phyloP scores from a whole-genome alignment of 2,797 vertebrate genomes.

The Astyanax mexicanus region DNA sequence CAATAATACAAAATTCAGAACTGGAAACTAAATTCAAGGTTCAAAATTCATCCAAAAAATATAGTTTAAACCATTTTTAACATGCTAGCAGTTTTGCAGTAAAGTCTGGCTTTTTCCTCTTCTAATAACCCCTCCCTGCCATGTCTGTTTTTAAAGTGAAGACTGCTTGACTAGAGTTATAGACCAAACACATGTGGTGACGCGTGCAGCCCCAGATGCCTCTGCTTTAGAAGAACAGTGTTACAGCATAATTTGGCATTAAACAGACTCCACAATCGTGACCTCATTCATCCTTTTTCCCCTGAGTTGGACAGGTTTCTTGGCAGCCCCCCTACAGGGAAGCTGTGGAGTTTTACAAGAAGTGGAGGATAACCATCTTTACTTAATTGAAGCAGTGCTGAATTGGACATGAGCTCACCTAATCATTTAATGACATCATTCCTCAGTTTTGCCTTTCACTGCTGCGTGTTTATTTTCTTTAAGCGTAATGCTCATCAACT shows the following conservation, averaged over 20 bases:
- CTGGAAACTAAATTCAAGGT: too few relatives aligned
- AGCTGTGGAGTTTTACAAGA: conserved; percentile 41
- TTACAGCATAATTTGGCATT: conserved; percentile 55
- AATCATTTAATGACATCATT: conserved; percentile 51
- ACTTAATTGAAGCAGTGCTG: conserved; percentile 35
- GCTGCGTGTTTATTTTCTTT: conserved; percentile 47
- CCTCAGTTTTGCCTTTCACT: conserved; percentile 23
- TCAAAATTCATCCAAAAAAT: too few relatives aligned
- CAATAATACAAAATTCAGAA: too few relatives aligned
- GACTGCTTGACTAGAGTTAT: conserved; percentile 4
- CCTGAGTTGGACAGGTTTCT: conserved; percentile 51
- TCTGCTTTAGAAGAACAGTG: conserved; percentile 44
- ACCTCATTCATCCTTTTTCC: conserved; percentile 52
- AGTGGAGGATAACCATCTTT: conserved; percentile 27
- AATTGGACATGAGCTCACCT: conserved; percentile 47
- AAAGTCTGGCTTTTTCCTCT: neutral
- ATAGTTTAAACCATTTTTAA: too few relatives aligned
- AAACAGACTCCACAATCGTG: conserved; percentile 49
- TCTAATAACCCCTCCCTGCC: neutral
- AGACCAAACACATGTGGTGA: conserved; percentile 27
- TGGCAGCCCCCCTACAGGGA: conserved; percentile 46
- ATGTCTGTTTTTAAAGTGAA: neutral
- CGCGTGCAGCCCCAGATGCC: conserved; percentile 39
- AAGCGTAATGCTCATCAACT: conserved; percentile 35
- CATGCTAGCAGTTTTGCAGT: neutral